Conservation (phyloP, 2,113 vertebrate species). For the Trematomus loennbergii region DNA sequence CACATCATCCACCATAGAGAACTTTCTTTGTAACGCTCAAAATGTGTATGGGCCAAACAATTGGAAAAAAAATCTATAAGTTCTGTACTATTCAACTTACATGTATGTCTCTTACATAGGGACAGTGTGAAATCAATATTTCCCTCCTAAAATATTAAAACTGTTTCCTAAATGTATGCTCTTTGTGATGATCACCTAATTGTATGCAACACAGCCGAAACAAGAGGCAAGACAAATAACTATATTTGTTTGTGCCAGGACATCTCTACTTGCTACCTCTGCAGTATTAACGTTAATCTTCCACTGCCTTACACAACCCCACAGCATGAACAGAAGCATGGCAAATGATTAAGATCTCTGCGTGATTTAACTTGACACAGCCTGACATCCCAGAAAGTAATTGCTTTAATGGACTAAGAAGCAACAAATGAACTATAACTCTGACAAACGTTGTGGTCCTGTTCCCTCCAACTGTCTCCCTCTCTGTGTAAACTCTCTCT, state of each 20-base stretch:
- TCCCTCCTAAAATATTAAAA: neutral
- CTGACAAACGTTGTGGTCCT: neutral
- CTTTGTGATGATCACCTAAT: neutral
- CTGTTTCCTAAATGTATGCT: neutral
- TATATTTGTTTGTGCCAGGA: neutral
- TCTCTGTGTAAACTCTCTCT: slow-evolving; percentile 23
- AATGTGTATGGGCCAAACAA: too few species aligned
- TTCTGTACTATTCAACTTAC: too few species aligned
- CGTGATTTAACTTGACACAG: neutral
- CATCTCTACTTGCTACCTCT: neutral
- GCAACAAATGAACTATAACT: neutral
- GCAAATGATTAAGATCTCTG: neutral
- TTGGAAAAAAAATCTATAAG: too few species aligned
- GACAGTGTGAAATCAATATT: neutral
- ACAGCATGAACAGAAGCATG: neutral
- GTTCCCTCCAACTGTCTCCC: neutral
- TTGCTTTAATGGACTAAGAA: slow-evolving; percentile 19
- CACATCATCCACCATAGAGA: too few species aligned
- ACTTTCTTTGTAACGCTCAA: too few species aligned
- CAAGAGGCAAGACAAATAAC: neutral
- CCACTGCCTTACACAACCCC: neutral
- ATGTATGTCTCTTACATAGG: too few species aligned
- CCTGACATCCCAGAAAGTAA: slow-evolving; percentile 32
- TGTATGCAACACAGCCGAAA: neutral
- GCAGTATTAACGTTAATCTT: neutral